Base-by-base conservation (phyloP, 2,797 vertebrate genomes). In the Apogon hyalosoma region DNA sequence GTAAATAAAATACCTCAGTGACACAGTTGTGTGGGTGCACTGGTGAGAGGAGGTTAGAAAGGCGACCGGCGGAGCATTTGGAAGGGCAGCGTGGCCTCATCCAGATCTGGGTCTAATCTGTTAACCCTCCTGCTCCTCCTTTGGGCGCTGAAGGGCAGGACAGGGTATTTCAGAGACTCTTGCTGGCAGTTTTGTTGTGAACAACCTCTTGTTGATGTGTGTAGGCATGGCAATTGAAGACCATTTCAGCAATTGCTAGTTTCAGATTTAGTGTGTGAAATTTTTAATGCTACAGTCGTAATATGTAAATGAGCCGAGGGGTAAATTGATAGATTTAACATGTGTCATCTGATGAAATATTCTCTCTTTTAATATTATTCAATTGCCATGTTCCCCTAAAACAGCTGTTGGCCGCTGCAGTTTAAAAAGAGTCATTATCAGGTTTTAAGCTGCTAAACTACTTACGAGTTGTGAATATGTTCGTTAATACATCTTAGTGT, bases 381-480 rank as follows among this genome's bases (percentile, higher is more conserved):
- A 68, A 28, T 59, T 60, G 21, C 43, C 38, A 40, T 40, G 36
- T 69, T 68, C 53, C 28, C 62, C 15, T 57, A n/a, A 80, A 83
- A 66, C 38, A 45, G 53, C 49, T 21, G 50, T 48, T 42, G 6
- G 51, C 8, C 4, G 21, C 71, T 33, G 15, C 9, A 65, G 84
- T 21, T 21, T 85, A 91, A 87, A 89, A 90, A 92, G 88, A 90
- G 82, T 79, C 87, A 90, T 94, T 93, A 94, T 93, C 88, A 81
- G 87, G 85, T 90, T 94, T 93, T 96, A 96, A 97, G 95, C 95
- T 93, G 90, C 80, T 96, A 93, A 96, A 95, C 93, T 88, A 91
- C 96, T 98, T 96, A 94, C 82, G 92, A 88, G 88, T 92, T 89
- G 89, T 89, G 90, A 94, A 95, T 94, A 92, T 93, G 93, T 94